These are phyloP conservation scores for Eurytoma adleriae DNA, from an alignment of 2,888 invertebrate species.

Conservation along the genomic window DNA sequence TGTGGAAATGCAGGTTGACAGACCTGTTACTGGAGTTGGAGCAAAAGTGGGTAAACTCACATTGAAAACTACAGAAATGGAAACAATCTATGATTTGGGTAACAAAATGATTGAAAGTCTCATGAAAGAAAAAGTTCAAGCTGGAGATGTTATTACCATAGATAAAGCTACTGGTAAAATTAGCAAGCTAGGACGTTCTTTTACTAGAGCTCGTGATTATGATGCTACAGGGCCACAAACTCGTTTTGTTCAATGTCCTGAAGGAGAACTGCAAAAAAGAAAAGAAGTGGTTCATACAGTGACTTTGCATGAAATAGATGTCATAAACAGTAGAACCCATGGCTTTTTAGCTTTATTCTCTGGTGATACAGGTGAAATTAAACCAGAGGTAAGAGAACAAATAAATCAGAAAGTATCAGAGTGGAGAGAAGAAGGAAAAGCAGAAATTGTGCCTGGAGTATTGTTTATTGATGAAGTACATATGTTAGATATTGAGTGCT, in stretches of 20 bases:
- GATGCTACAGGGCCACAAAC: slow-evolving; percentile 94
- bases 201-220: slow-evolving; percentile 97
- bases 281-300: slow-evolving; percentile 99
- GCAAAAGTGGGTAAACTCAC: slow-evolving; percentile 95
- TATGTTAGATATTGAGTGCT: slow-evolving; percentile 99
- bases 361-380: slow-evolving; percentile 99
- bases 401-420: slow-evolving; percentile 98
- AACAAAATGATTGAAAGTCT: slow-evolving; percentile 98
- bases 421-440: slow-evolving; percentile 99
- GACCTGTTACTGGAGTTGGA: slow-evolving; percentile 93
- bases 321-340: slow-evolving; percentile 98
- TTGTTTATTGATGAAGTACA: slow-evolving; percentile 98
- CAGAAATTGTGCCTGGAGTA: slow-evolving; percentile 98
- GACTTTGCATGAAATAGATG: slow-evolving; percentile 99
- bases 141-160: slow-evolving; percentile 98
- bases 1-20: slow-evolving; percentile 96
- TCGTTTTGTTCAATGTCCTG: slow-evolving; percentile 98
- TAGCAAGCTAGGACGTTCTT: slow-evolving; percentile 93
- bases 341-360: slow-evolving; percentile 98
- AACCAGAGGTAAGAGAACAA: slow-evolving; percentile 97
- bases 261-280: slow-evolving; percentile 98
- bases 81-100: slow-evolving; percentile 98
- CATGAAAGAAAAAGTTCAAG: slow-evolving; percentile 95
- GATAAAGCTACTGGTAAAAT: slow-evolving; percentile 99
- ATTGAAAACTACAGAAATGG: slow-evolving; percentile 99